These are phyloP conservation scores for Parthenolecanium corni DNA, from an alignment of 2,888 invertebrate genomes.

Conservation along the genomic window DNA sequence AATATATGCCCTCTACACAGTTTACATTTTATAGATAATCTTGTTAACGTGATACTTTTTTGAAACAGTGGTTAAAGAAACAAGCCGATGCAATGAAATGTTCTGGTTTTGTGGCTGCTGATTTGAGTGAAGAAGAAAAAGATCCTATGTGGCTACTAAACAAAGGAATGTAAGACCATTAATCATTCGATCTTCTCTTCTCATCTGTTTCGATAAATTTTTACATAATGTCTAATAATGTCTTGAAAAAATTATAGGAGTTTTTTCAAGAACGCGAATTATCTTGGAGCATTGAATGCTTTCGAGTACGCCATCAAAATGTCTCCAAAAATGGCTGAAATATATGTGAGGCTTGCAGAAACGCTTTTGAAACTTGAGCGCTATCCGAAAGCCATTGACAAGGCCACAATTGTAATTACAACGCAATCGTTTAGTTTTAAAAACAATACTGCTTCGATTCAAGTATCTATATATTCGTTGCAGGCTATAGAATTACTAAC, in stretches of 20 bases:
- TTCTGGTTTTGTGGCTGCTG: conserved; percentile 56
- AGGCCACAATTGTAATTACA: conserved; percentile 44
- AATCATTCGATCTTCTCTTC: neutral
- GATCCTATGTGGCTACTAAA: conserved; percentile 71
- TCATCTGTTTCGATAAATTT: too few species aligned
- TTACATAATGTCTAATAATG: too few species aligned
- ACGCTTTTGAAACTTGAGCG: conserved; percentile 68
- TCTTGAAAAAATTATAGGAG: conserved; percentile 41
- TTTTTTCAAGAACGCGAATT: conserved; percentile 62
- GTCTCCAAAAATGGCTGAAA: conserved; percentile 56
- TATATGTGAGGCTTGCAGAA: conserved; percentile 64
- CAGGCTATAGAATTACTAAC: conserved; percentile 30
- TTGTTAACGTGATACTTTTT: too few species aligned
- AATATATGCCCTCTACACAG: too few species aligned
- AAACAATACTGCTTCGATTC: neutral
- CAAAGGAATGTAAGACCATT: conserved; percentile 54
- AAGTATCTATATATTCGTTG: neutral
- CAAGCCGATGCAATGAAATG: conserved; percentile 59
- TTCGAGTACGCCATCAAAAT: conserved; percentile 66
- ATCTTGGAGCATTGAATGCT: conserved; percentile 67
- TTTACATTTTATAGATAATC: too few species aligned
- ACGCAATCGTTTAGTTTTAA: neutral
- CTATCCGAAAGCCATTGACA: conserved; percentile 55
- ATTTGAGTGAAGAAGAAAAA: conserved; percentile 64
- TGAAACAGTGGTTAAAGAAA: conserved; percentile 56